Evolutionary conservation across 2,113 vertebrate species (phyloP), one percentile per base, ranked within the genome.

Genomic region (Amia ocellicauda): DNA sequence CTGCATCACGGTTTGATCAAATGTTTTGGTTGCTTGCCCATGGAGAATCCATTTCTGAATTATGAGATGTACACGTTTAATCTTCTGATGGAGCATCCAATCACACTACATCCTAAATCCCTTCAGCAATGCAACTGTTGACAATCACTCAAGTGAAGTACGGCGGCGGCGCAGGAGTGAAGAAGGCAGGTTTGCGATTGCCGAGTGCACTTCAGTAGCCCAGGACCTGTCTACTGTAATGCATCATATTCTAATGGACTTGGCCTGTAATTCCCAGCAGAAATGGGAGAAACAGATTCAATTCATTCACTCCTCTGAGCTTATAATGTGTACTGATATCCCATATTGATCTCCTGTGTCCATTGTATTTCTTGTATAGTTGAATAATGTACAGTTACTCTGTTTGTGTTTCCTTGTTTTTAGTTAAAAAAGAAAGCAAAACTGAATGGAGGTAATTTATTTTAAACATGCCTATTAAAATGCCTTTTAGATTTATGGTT

Each of bases 51-150:
- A 41, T 40, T 41, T 58, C 31, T 58, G 19, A 19, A 58, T 58
- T 26, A 57, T 57, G 27, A 52, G 45, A 49, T n/a, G 36, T 52
- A 51, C 45, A 36, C 50, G 42, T 42, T 28, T 60, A 60, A 66
- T 66, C 64, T 66, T 51, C 49, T 24, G 17, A 42, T 26, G 24
- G 57, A 53, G 40, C 57, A 57, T 40, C 49, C 49, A 28, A 50
- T 66, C 64, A 66, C 58, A 42, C 24, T 26, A 23, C 47, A 36
- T 53, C 58, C 58, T 36, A 13, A 24, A 60, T 60, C 45, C 41
- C 57, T 51, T 26, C 31, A 40, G 45, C 51, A 27, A 66, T 51
- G 20, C 23, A 42, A 57, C 36, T 16, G 47, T 51, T 22, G 57
- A 53, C 57, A 53, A 42, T 28, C 40, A 52, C n/a, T 53, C 23